These are phyloP conservation scores for Cnemophilus loriae DNA, from an alignment of 2,113 vertebrate species.

Conservation along the genomic window DNA sequence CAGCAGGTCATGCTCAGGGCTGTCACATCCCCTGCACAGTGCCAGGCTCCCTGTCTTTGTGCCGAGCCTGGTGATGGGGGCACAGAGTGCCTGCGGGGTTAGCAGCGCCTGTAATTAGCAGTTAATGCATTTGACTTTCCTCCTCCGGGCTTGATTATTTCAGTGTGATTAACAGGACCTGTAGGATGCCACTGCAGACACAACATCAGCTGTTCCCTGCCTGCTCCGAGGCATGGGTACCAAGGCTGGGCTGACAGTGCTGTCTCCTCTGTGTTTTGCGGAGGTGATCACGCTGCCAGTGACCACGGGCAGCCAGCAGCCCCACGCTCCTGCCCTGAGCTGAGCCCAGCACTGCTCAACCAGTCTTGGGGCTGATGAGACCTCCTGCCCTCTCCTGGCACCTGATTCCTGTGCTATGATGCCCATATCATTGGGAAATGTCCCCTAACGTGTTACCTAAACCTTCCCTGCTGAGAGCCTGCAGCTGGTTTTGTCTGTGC, in stretches of 20 bases:
- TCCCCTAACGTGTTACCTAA: background rate
- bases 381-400: background rate
- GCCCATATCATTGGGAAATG: background rate
- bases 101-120: background rate
- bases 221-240: rapidly evolving
- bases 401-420: background rate
- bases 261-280: background rate
- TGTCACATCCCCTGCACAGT: background rate
- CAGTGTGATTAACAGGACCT: background rate
- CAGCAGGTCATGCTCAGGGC: rapidly evolving
- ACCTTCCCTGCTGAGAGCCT: background rate
- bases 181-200: background rate
- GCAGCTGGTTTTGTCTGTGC: background rate
- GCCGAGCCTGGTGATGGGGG: background rate
- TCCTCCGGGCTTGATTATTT: conserved; percentile 9
- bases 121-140: conserved; percentile 6
- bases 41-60: background rate
- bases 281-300: rapidly evolving
- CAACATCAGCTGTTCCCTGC: background rate
- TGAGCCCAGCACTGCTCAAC: background rate
- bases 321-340: rapidly evolving
- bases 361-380: background rate
- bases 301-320: rapidly evolving
- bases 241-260: background rate
- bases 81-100: background rate